Base-by-base conservation (phyloP, 2,888 invertebrate genomes). In the Pimpla rufipes region DNA sequence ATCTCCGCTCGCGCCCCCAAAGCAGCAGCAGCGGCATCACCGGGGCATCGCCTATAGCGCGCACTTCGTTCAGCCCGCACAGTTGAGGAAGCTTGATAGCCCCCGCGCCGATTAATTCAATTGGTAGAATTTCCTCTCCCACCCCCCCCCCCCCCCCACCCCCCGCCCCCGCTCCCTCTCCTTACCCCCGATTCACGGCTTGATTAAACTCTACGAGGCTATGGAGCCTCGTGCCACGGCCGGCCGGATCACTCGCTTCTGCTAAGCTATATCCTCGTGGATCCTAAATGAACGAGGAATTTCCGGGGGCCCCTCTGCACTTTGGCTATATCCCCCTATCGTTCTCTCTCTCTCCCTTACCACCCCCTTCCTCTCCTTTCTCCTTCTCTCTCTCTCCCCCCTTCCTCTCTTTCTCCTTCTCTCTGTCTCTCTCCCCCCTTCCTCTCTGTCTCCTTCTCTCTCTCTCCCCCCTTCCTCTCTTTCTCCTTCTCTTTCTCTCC, bases 181-280 rank as follows among this genome's bases (percentile, higher is more conserved):
- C 29, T 5, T 5, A 2, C 3, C 80, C 64, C 67, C 83, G 80
- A 83, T 79, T 79, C 83, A 76, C 67, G 73, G 83, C 83, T 83
- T 83, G 83, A 83, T 83, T 83, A 83, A 83, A 83, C 83, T 79
- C 80, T 74, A 74, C 62, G 77, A 71, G 77, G 37, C 47, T 47
- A 82, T 59, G 67, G 71, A 77, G 62, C 47, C 18, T 62, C 47
- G 74, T 59, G 50, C 35, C 47, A 37, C 10, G 18, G 59, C 62
- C 62, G 21, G 47, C 67, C 29, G 62, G 74, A 74, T 62, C 74
- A 62, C 47, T 37, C 57, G 71, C 16, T 62, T 16, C 37, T 62
- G 40, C 37, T 62, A 8, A 62, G 23, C 71, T 73, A 59, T 55
- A 73, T 45, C 71, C 47, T 66, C 55, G 47, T 18, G 18, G 57